These are phyloP conservation scores for Hydropsyche tenuis DNA, from an alignment of 1,140 invertebrate species.

Conservation along the genomic window DNA sequence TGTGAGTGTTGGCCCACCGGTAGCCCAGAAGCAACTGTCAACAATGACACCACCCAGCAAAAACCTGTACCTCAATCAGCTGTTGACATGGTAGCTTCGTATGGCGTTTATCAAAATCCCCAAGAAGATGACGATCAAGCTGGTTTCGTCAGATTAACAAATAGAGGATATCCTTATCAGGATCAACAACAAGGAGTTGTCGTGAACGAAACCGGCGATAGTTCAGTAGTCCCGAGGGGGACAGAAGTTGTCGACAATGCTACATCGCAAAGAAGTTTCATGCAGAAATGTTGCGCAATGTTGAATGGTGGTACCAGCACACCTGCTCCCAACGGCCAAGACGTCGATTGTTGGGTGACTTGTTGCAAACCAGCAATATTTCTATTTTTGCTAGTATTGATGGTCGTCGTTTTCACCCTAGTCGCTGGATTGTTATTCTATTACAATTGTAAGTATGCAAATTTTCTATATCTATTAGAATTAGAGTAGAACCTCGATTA, in stretches of 20 bases:
- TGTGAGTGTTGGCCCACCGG: constrained; percentile 62
- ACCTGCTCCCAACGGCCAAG: constrained; percentile 39
- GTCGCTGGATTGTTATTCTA: constrained; percentile 62
- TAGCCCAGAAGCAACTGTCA: constrained; percentile 55
- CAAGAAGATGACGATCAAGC: constrained; percentile 61
- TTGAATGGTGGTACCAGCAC: constrained; percentile 32
- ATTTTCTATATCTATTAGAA: no score
- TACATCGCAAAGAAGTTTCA: constrained; percentile 17
- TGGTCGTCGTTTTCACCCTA: constrained; percentile 60
- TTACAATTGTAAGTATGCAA: constrained; percentile 61
- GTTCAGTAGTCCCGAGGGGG: constrained; percentile 57
- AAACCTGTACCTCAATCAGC: constrained; percentile 57
- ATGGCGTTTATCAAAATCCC: constrained; percentile 61
- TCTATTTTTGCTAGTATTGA: constrained; percentile 57
- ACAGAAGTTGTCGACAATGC: constrained; percentile 50
- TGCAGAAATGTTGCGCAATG: constrained; percentile 41
- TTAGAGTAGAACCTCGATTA: no score
- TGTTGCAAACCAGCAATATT: constrained; percentile 60
- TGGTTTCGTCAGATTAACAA: constrained; percentile 58
- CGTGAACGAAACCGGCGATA: constrained; percentile 62
- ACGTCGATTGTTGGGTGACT: constrained; percentile 52
- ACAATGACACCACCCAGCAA: constrained; percentile 54
- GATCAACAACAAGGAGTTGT: constrained; percentile 60
- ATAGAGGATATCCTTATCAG: constrained; percentile 57
- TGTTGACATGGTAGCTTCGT: constrained; percentile 62